Base-by-base conservation (phyloP, 2,113 vertebrate genomes). In the Epinephelus moara region DNA sequence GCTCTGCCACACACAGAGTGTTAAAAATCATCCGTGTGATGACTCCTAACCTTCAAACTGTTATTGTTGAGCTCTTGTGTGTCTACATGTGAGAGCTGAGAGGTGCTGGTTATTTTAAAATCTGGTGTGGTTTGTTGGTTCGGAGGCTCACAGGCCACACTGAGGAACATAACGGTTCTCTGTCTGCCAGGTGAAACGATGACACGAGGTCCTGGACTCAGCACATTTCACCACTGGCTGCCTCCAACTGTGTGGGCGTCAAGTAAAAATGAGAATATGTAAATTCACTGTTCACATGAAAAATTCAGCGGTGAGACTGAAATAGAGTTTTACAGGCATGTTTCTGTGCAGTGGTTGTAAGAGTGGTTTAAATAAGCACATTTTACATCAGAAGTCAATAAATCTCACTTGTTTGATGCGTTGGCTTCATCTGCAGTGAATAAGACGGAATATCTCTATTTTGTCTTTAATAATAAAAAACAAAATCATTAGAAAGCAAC, bases 211-310 rank as follows among this genome's bases (percentile, higher is more conserved):
- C 47, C 53, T 62, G 79, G 68, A 64, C 57, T 57, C 49, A 49
- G 15, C 33, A 50, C 56, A 67, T 67, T 45, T 57, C 50, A 59
- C 6, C 1, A 27, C 23, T 7, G 12, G 55, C 85, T 61, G 80
- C 73, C 72, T 50, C 30, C 50, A 50, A 37, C 5, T 60, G 72
- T 47, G 72, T 85, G 71, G 45, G 49, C 49, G 17, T 50, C 49
- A 67, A 30, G 52, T 33, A 30, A 60, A 21, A 68, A 59, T 0
- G 42, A 12, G 0, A 86, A 67, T 12, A 30, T 59, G 55, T 52
- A 25, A 17, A 80, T 77, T 47, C 37, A 37, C 15, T 33, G 10
- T 8, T 75, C 10, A 4, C 17, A n/a, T 42, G 2, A 57, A 15
- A 62, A 37, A 10, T 5, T 6, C 2, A 64, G 30, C 3, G 6